Percentiles rank a stretch among this genome's conserved stretches.
phyloP scores from a whole-genome alignment of 1,140 invertebrate genomes.

The Drosophila pruinosa region DNA sequence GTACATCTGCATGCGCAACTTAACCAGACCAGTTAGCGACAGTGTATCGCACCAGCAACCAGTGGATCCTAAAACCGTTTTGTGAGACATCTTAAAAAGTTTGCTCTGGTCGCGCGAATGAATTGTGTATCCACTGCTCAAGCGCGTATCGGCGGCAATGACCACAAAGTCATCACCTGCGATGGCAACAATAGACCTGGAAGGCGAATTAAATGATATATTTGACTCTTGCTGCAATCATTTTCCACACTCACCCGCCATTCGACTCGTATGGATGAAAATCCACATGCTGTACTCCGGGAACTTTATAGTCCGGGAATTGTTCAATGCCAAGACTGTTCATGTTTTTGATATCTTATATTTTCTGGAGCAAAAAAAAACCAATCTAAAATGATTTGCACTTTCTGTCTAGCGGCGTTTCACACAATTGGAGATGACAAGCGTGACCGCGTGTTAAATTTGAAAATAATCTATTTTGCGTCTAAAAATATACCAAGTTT shows the following conservation, averaged over 20 bases:
- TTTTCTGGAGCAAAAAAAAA: constrained; percentile 29
- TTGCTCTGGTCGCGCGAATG: constrained; percentile 94
- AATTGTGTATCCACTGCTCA: constrained; percentile 96
- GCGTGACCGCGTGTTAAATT: neutral
- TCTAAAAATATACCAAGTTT: neutral
- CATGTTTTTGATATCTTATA: constrained; percentile 45
- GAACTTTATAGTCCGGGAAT: constrained; percentile 87
- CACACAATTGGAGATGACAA: constrained; percentile 15
- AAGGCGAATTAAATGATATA: constrained; percentile 37
- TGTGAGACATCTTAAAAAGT: constrained; percentile 90
- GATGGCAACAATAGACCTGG: constrained; percentile 93
- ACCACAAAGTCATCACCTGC: constrained; percentile 95
- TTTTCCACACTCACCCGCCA: constrained; percentile 86
- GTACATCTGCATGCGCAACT: constrained; percentile 97
- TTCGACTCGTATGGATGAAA: constrained; percentile 91
- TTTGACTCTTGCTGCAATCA: neutral
- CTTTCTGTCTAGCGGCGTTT: constrained; percentile 60
- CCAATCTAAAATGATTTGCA: constrained; percentile 70
- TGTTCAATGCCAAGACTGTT: constrained; percentile 75
- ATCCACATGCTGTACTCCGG: constrained; percentile 85
- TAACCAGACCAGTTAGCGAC: constrained; percentile 93
- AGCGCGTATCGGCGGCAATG: constrained; percentile 94
- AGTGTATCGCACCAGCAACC: constrained; percentile 99
- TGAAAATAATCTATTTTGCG: neutral
- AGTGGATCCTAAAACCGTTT: constrained; percentile 93